A percentile compares a stretch with the other conserved stretches of the same genome.
These are phyloP conservation scores for Aporophyla lueneburgensis DNA, from an alignment of 2,888 invertebrate genomes.

Conservation along the genomic window DNA sequence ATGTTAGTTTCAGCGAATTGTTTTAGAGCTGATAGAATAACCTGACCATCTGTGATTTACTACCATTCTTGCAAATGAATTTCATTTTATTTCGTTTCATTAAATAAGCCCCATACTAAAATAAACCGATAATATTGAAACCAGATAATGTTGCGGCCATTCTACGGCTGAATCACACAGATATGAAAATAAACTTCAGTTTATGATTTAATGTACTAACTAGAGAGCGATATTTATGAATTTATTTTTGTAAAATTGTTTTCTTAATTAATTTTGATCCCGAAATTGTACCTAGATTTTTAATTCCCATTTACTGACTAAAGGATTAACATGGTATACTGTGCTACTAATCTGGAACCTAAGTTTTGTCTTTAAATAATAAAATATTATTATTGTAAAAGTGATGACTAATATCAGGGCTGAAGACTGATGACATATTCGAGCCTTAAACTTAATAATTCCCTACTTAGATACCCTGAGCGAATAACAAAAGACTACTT, in stretches of 20 bases:
- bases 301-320: background rate
- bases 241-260: background rate
- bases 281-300: background rate
- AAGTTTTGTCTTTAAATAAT: no score
- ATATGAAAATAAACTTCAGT: constrained; percentile 5
- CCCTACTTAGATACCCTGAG: background rate
- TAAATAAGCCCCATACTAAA: background rate
- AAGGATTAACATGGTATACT: background rate
- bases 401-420: no score
- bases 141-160: constrained; percentile 5
- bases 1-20: background rate
- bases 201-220: constrained; percentile 5
- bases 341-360: background rate
- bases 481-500: background rate
- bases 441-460: no score
- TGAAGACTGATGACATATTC: no score
- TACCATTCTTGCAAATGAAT: background rate
- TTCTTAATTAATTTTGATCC: background rate
- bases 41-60: background rate
- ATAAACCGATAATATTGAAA: constrained; percentile 30
- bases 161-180: constrained; percentile 17
- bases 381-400: no score
- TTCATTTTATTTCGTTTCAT: background rate
- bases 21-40: background rate
- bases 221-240: background rate